These are phyloP conservation scores for Brachypterus glaber DNA, from an alignment of 2,888 invertebrate species.

Conservation along the genomic window DNA sequence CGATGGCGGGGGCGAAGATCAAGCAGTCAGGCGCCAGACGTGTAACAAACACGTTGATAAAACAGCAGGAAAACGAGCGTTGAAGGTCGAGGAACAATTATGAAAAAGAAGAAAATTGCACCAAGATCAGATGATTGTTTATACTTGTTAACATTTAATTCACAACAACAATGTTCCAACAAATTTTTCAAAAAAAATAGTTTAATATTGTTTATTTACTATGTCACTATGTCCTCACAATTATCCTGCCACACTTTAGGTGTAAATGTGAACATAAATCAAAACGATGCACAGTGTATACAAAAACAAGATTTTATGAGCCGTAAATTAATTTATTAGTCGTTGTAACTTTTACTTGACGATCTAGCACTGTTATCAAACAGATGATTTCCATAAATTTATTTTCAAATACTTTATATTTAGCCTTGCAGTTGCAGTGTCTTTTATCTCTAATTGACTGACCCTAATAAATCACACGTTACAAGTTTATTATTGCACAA, in stretches of 20 bases:
- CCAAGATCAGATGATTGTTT: slow-evolving; percentile 25
- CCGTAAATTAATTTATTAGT: slow-evolving; percentile 36
- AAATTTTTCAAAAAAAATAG: slow-evolving; percentile 16
- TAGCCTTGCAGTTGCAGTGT: too few relatives aligned
- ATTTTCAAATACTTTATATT: too few relatives aligned
- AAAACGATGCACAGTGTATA: slow-evolving; percentile 28
- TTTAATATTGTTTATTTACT: neutral
- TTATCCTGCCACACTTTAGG: slow-evolving; percentile 24
- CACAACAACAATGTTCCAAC: slow-evolving; percentile 16
- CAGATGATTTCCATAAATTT: too few relatives aligned
- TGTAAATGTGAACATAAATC: slow-evolving; percentile 28
- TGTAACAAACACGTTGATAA: slow-evolving; percentile 21
- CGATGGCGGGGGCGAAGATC: slow-evolving; percentile 23
- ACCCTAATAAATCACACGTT: slow-evolving; percentile 21
- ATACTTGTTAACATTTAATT: slow-evolving; percentile 6
- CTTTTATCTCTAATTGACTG: too few relatives aligned
- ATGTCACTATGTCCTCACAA: neutral
- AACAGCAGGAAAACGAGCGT: slow-evolving; percentile 10
- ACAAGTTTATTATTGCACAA: slow-evolving; percentile 23
- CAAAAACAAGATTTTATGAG: slow-evolving; percentile 31
- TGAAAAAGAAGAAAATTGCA: slow-evolving; percentile 29
- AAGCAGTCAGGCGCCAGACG: slow-evolving; percentile 24
- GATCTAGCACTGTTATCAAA: slow-evolving; percentile 22
- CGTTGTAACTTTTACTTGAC: slow-evolving; percentile 31
- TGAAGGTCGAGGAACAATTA: slow-evolving; percentile 17